Evolutionary conservation across 2,113 vertebrate genomes (phyloP), one percentile per base, ranked within the genome.

Genomic region (Lamprotornis superbus): DNA sequence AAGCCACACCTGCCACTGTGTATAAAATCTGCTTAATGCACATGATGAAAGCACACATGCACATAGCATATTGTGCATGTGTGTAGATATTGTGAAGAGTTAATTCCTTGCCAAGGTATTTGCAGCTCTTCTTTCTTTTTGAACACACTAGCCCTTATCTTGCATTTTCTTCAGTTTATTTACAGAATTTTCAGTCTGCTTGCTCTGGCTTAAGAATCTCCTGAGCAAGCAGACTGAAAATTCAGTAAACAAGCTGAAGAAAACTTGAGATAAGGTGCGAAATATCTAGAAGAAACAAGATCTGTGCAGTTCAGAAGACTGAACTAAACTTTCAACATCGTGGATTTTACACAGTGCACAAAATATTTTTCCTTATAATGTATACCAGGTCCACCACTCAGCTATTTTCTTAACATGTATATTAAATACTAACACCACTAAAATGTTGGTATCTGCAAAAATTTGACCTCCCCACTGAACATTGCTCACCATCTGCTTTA

Each of bases 151-250:
- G 37, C 61, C 74, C 80, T 95, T 96, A 92, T 94, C 90, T 96
- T 95, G 84, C 74, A 79, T 93, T 95, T 94, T 96, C 52, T 89
- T 89, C 84, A 25, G 39, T 83, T 83, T 95, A 83, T 96, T 96
- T 95, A 78, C 83, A 61, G 94, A 94, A 67, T 63, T 95, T 96
- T 94, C 70, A 80, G 80, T 53, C 80, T 90, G 83, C 88, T 89
- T 95, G 46, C 83, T 84, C 80, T 87, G 86, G 78, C 86, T 96
- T 93, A 94, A 96, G 67, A 95, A 95, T 95, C 83, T 96, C 93
- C 93, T 96, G 94, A 96, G 93, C 77, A 96, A 97, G 96, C 96
- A 95, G 67, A 73, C 83, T 93, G 74, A 91, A 93, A 96, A 94
- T 93, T 80, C 90, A 83, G 88, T 96, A 97, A 96, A 95, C 92